Evolutionary conservation across 2,888 invertebrate species (phyloP).

Genomic region (Arctia plantaginis): DNA sequence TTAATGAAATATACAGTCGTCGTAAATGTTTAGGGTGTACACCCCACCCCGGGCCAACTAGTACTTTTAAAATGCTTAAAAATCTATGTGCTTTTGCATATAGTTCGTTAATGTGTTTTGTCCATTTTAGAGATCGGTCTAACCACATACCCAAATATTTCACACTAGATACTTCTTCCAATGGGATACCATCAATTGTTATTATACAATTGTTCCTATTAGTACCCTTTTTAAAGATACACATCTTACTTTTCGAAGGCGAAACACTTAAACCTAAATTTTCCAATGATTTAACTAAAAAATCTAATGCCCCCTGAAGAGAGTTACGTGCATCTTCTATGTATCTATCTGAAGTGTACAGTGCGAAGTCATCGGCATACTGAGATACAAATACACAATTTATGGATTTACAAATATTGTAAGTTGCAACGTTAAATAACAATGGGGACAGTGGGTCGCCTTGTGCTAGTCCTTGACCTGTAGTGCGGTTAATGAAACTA

Average conservation of each 20-base stretch:
- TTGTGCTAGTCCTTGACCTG: constrained; percentile 28
- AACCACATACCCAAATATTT: too few species aligned
- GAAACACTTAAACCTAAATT: constrained; percentile 20
- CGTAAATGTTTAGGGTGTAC: constrained; percentile 30
- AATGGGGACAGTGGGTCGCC: constrained; percentile 47
- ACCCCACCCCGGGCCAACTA: constrained; percentile 39
- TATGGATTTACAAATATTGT: constrained; percentile 15
- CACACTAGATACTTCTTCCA: not conserved
- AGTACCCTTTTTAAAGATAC: constrained; percentile 21
- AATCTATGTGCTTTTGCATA: constrained; percentile 12
- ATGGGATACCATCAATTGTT: not conserved
- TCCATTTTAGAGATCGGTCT: constrained; percentile 2
- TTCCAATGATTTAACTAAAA: constrained; percentile 1
- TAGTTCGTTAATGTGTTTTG: constrained; percentile 16
- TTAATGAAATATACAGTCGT: constrained; percentile 22
- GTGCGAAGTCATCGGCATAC: too few species aligned
- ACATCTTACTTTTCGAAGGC: too few species aligned
- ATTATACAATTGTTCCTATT: constrained; percentile 4
- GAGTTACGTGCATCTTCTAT: not conserved
- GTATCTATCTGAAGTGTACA: constrained; percentile 33
- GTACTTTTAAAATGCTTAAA: constrained; percentile 17
- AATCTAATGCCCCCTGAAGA: constrained; percentile 7
- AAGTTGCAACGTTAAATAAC: constrained; percentile 43
- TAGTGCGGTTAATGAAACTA: constrained; percentile 5
- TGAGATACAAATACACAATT: constrained; percentile 24